Base-by-base conservation (phyloP, 2,113 vertebrate genomes). In the Sporophila hypoxantha region DNA sequence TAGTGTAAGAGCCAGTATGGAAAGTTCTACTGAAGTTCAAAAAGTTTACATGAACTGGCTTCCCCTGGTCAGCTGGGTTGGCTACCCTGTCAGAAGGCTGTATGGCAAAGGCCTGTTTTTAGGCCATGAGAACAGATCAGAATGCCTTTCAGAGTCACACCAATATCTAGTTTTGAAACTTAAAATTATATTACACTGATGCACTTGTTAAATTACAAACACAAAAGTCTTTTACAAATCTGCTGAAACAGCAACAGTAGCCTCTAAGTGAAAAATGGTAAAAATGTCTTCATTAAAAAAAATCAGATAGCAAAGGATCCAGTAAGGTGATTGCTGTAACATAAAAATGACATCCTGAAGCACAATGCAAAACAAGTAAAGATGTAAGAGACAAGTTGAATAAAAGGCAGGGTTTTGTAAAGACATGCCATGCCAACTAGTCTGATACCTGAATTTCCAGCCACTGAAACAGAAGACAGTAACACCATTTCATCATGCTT, bases 1-100 rank as follows among this genome's bases (percentile, higher is more conserved):
- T 3, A 11, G 32, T 37, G 22, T 20, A 19, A 73, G 22, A 59
- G 13, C 8, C 32, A 65, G 4, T 19, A 17, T 27, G 1, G 0
- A 42, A 71, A 32, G 23, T 19, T 59, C 37, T 52, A 66, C 19
- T 46, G 60, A 66, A 59, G 66, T 66, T 39, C 23, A 52, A 21
- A 25, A 44, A 8, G 52, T 34, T 37, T n/a, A 46, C n/a, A 34
- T 10, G 6, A 44, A 44, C 23, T 60, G 29, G n/a, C 9, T 46
- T 80, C 25, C 16, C 17, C 8, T 26, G 14, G 21, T 34, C 27
- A 80, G 17, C 19, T 39, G n/a, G 46, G 11, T 53, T 20, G 27
- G 39, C 30, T 46, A 46, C 85, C 23, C 17, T 46, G 25, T 13
- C 20, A 52, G 23, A 50, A 57, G 29, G 6, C 20, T 50, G 12